Conservation (phyloP, 2,113 vertebrate species). For the Cyprinodon tularosa region DNA sequence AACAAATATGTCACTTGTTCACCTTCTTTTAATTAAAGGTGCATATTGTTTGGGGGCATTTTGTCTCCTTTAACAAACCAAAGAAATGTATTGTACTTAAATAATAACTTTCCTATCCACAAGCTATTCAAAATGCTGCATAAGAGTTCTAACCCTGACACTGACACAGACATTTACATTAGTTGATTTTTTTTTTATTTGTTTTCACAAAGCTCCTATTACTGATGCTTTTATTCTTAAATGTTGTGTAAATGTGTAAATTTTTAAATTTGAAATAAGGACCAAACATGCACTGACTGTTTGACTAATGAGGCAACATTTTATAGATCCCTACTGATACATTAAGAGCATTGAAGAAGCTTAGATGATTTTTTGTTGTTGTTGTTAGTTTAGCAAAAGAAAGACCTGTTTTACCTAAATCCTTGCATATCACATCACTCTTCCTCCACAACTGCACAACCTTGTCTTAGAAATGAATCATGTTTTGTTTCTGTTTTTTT, state of each 20-base stretch:
- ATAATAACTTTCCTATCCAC: not conserved
- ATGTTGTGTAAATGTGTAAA: not conserved
- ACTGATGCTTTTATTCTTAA: not conserved
- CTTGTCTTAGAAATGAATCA: constrained; percentile 48
- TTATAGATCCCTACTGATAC: not conserved
- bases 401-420: not conserved
- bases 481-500: constrained; percentile 43
- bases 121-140: not conserved
- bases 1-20: too few relatives aligned
- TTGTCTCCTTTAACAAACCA: too few relatives aligned
- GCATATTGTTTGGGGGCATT: not conserved
- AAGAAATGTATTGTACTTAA: not conserved
- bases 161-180: not conserved
- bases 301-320: not conserved
- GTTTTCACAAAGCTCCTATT: too few relatives aligned
- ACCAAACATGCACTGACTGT: not conserved
- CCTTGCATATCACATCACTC: not conserved
- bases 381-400: not conserved
- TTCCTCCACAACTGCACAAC: constrained; percentile 8
- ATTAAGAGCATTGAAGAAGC: not conserved
- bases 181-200: too few relatives aligned
- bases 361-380: not conserved
- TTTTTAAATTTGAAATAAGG: not conserved
- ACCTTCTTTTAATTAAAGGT: not conserved
- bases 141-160: too few relatives aligned